Percentiles rank a stretch among this genome's conserved stretches.
These are phyloP conservation scores for Tapirus terrestris DNA, from an alignment of 2,113 vertebrate genomes.

Conservation along the genomic window DNA sequence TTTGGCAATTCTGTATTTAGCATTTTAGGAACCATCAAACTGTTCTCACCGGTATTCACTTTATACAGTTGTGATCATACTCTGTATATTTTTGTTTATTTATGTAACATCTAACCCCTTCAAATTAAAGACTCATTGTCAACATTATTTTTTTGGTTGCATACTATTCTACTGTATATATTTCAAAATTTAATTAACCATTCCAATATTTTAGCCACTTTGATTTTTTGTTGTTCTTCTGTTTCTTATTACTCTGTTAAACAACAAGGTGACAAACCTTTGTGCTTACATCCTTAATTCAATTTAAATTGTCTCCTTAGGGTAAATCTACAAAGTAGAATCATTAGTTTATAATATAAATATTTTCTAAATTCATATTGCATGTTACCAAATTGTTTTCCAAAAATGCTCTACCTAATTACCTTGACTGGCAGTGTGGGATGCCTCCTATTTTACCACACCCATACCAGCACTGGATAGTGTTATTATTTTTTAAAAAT, in stretches of 20 bases:
- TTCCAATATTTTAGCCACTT: neutral
- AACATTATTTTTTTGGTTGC: neutral
- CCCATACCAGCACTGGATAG: neutral
- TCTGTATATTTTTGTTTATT: neutral
- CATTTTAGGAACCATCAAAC: neutral
- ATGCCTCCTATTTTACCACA: neutral
- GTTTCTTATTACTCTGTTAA: neutral
- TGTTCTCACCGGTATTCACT: neutral
- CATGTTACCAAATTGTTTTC: neutral
- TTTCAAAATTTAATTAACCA: conserved; percentile 9
- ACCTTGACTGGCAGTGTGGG: neutral
- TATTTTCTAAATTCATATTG: conserved; percentile 21
- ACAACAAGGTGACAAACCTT: neutral
- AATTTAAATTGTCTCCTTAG: neutral
- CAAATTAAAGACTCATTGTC: neutral
- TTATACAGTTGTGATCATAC: neutral
- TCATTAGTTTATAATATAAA: neutral
- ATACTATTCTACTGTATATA: neutral
- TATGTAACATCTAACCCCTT: neutral
- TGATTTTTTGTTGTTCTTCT: neutral
- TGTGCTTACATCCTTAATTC: neutral
- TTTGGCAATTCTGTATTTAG: neutral
- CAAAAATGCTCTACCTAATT: neutral
- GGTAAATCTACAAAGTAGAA: neutral
- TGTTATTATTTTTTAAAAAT: neutral